These are phyloP conservation scores for Cranoglanis bouderius DNA, from an alignment of 2,113 vertebrate genomes.

Conservation along the genomic window DNA sequence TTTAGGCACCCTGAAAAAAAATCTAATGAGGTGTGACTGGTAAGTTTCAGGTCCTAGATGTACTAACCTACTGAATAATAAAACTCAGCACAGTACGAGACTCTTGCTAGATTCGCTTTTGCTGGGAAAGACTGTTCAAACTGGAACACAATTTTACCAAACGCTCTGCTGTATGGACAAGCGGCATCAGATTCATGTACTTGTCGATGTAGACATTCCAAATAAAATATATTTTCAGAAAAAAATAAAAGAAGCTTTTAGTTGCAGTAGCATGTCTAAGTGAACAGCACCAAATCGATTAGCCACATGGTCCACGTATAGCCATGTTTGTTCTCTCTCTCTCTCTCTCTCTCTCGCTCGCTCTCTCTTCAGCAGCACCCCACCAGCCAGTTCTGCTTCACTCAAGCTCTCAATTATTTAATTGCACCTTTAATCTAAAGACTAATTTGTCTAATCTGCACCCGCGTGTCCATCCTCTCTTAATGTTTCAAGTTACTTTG, in stretches of 20 bases:
- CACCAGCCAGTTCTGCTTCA: slow-evolving; percentile 21
- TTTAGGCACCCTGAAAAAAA: not conserved
- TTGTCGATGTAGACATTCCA: not conserved
- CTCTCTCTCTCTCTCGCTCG: not conserved
- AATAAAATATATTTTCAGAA: not conserved
- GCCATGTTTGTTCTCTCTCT: not conserved
- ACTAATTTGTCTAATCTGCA: slow-evolving; percentile 67
- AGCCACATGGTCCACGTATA: not conserved
- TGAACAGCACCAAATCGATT: slow-evolving; percentile 2
- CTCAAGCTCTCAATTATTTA: slow-evolving; percentile 62
- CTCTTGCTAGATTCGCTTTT: not conserved
- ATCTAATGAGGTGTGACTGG: no score
- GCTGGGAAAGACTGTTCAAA: not conserved
- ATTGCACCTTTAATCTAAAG: slow-evolving; percentile 67
- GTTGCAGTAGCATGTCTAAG: not conserved
- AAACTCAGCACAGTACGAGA: not conserved
- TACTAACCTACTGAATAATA: not conserved
- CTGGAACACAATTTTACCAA: not conserved
- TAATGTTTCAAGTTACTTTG: slow-evolving; percentile 60
- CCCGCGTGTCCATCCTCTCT: slow-evolving; percentile 50
- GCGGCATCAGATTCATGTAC: not conserved
- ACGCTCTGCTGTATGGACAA: not conserved
- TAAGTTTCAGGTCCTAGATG: not conserved
- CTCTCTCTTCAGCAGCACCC: not conserved
- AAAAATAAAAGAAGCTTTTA: not conserved